Base-by-base conservation (phyloP, 2,113 vertebrate species). In the Callopanchax toddi region DNA sequence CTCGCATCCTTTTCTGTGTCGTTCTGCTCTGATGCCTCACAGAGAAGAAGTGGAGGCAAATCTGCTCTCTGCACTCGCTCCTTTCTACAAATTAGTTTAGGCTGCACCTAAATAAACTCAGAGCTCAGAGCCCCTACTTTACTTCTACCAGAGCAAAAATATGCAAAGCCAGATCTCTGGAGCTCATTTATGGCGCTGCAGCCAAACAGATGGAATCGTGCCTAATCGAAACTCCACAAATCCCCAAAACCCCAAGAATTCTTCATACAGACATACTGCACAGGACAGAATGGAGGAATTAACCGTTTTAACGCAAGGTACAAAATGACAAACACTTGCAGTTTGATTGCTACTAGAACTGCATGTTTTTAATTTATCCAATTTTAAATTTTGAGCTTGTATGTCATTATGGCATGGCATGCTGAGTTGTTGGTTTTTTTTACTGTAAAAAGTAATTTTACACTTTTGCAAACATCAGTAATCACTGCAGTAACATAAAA, bases 1-100 rank as follows among this genome's bases (percentile, higher is more conserved):
- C 55, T 65, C 67, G 52, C 78, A 49, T 79, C 70, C 66, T 60
- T 78, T 71, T 72, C 74, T 82, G 69, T 3, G 67, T 60, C 16
- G 87, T 88, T 90, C 87, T 76, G 83, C 87, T 88, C 84, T 16
- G 74, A 68, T 87, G 84, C 58, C 58, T 86, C 79, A 53, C 73
- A 71, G 79, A 83, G 83, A 76, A 73, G 78, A 39, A 11, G 71
- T 67, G 32, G 67, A 80, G 67, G 79, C 76, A 89, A 90, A 90
- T 85, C 87, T 82, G 67, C 76, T 87, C 76, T 78, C 72, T 83
- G 75, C 87, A 82, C 84, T 81, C 76, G 36, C 79, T 79, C 59
- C 58, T 66, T 50, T 63, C 76, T 57, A 80, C 79, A 88, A 88
- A 90, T 87, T 74, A 87, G 81, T 87, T 82, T 60, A 78, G 77